These are phyloP conservation scores for Scomber scombrus DNA, from an alignment of 2,113 vertebrate genomes.

Conservation along the genomic window DNA sequence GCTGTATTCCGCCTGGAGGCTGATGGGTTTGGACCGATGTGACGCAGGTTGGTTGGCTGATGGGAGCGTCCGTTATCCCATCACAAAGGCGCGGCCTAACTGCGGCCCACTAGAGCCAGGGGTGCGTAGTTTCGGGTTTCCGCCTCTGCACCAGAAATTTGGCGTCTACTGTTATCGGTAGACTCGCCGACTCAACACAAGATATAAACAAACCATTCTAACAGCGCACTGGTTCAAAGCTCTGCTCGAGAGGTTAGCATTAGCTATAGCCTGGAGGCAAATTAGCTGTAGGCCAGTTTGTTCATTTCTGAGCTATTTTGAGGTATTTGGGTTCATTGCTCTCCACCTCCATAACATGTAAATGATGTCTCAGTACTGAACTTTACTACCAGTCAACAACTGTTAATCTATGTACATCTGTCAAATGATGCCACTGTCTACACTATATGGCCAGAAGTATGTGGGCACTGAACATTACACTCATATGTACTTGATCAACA, in stretches of 20 bases:
- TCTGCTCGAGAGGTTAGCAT: constrained; percentile 27
- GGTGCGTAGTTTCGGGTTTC: constrained; percentile 91
- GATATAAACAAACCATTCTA: constrained; percentile 8
- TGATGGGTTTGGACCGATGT: constrained; percentile 89
- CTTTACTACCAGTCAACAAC: constrained; percentile 20
- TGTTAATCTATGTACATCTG: constrained; percentile 6
- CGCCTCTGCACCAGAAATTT: constrained; percentile 80
- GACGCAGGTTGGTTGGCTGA: constrained; percentile 93
- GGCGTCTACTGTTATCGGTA: constrained; percentile 91
- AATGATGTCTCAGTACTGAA: constrained; percentile 20
- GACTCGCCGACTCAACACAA: constrained; percentile 1
- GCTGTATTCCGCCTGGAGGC: constrained; percentile 92
- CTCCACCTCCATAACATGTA: constrained; percentile 18
- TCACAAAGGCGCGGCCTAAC: constrained; percentile 84
- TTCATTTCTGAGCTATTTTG: constrained; percentile 39
- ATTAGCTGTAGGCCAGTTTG: constrained; percentile 29
- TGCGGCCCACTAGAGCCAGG: constrained; percentile 89
- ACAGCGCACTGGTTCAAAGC: constrained; percentile 27
- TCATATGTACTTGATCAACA: neutral
- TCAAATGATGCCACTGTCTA: neutral
- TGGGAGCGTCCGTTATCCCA: constrained; percentile 91
- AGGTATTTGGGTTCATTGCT: neutral
- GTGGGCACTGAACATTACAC: constrained; percentile 10
- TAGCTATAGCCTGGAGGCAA: constrained; percentile 38
- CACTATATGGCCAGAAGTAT: constrained; percentile 28